phyloP scores from a whole-genome alignment of 2,113 vertebrate genomes.

The Candoia aspera region DNA sequence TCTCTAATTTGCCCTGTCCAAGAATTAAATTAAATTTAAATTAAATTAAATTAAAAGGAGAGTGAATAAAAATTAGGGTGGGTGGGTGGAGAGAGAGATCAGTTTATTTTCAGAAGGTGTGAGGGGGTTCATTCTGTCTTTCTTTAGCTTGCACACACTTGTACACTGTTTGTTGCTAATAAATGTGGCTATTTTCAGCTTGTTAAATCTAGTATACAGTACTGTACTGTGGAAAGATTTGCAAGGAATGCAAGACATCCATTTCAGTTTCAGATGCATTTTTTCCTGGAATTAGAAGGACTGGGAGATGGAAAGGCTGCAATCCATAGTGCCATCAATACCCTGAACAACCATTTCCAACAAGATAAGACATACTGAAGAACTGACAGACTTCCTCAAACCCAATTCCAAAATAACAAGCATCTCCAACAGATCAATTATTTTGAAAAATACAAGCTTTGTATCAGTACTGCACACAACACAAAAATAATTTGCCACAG shows the following conservation, averaged over 20 bases:
- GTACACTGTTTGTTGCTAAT: background rate
- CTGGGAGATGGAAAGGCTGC: background rate
- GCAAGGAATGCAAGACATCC: background rate
- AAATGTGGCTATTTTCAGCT: background rate
- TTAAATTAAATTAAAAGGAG: background rate
- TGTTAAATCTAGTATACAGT: background rate
- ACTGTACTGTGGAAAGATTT: background rate
- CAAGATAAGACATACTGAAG: background rate
- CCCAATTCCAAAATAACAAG: background rate
- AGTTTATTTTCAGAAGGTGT: background rate
- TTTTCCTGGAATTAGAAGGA: background rate
- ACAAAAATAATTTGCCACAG: constrained; percentile 1
- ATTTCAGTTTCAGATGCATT: background rate
- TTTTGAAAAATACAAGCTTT: background rate
- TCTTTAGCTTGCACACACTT: background rate
- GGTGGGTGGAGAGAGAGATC: background rate
- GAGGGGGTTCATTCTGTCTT: background rate
- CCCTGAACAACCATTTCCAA: background rate
- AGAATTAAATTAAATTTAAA: too few relatives aligned
- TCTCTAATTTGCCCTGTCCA: background rate
- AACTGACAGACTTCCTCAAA: background rate
- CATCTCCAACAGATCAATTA: background rate
- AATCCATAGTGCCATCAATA: background rate
- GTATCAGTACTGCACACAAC: background rate
- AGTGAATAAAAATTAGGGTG: background rate